Conservation (phyloP, 2,113 vertebrate genomes). For the Scartelaos histophorus region DNA sequence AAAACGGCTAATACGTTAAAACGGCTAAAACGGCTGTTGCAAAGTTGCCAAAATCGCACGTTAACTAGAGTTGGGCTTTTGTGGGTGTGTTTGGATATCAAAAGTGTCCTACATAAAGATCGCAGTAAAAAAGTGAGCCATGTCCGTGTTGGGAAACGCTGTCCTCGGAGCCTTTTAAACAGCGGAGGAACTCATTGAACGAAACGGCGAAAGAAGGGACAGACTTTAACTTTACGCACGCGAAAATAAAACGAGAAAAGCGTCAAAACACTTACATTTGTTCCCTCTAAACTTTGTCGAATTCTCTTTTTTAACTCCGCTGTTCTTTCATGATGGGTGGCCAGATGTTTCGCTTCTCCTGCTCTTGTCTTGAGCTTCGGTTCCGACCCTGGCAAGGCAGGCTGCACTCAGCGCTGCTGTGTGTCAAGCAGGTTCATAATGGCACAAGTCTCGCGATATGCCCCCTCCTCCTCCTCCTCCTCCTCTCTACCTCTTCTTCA, state of each 20-base stretch:
- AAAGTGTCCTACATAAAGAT: conserved; percentile 38
- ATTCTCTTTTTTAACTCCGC: conserved; percentile 36
- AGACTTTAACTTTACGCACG: conserved; percentile 71
- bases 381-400: conserved; percentile 76
- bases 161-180: conserved; percentile 69
- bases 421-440: conserved; percentile 86
- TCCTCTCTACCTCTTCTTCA: neutral
- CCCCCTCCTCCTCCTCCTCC: conserved; percentile 19
- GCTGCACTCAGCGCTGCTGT: conserved; percentile 76
- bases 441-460: conserved; percentile 87
- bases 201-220: conserved; percentile 42
- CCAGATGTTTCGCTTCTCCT: conserved; percentile 81
- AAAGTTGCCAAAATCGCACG: conserved; percentile 34
- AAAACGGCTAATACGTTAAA: conserved; percentile 26
- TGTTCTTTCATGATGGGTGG: conserved; percentile 76
- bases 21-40: conserved; percentile 1
- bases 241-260: conserved; percentile 29
- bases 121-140: conserved; percentile 55
- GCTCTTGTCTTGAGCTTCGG: conserved; percentile 72
- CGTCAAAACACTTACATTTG: conserved; percentile 69
- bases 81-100: neutral
- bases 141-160: conserved; percentile 61
- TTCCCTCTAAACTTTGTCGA: conserved; percentile 42
- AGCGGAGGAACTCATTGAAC: conserved; percentile 70
- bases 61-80: neutral